A percentile compares a stretch with the other conserved stretches of the same genome.
phyloP scores from a whole-genome alignment of 2,797 vertebrate species.

The Lepilemur septentrionalis region DNA sequence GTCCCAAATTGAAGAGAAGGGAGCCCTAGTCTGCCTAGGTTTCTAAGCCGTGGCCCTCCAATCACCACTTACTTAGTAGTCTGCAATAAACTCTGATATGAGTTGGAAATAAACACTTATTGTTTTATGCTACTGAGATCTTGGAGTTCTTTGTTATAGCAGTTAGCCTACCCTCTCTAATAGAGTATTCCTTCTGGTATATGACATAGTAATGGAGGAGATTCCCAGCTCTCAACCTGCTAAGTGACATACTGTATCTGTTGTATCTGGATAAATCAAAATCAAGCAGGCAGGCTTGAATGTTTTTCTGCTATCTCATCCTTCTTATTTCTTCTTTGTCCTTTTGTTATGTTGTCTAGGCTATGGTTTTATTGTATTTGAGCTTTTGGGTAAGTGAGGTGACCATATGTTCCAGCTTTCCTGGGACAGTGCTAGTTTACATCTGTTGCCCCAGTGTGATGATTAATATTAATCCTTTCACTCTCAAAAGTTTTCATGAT shows the following conservation, averaged over 20 bases:
- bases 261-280: background rate
- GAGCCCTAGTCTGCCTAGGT: background rate
- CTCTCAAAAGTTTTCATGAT: background rate
- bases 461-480: background rate
- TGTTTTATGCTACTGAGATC: background rate
- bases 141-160: background rate
- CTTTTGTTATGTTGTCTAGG: background rate
- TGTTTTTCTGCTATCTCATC: background rate
- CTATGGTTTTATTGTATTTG: background rate
- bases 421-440: background rate
- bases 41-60: background rate
- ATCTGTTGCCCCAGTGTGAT: background rate
- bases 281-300: background rate
- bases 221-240: background rate
- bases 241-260: background rate
- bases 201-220: background rate
- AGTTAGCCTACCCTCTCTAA: background rate
- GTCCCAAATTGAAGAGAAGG: conserved; percentile 7
- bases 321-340: background rate
- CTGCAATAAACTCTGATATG: background rate
- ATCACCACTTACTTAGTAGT: background rate
- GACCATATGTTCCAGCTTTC: background rate
- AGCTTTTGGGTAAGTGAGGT: background rate
- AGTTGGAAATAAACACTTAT: background rate
- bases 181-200: background rate